These are phyloP conservation scores for Montipora capricornis DNA, from an alignment of 64 coral and sea anemone species.

Conservation along the genomic window DNA sequence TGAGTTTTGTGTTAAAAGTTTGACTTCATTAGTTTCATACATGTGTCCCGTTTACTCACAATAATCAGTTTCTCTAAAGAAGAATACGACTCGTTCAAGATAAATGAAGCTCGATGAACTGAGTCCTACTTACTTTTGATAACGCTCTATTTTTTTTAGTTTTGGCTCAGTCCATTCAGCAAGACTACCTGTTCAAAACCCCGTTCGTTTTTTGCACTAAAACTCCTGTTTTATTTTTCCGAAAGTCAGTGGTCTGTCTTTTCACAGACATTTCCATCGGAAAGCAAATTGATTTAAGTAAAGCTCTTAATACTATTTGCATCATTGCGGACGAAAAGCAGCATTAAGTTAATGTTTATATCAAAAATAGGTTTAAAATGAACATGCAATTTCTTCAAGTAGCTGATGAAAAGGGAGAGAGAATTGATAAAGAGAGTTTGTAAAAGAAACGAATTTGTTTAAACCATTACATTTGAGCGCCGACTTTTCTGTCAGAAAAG, in stretches of 20 bases:
- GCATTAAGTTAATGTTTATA: neutral
- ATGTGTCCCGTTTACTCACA: too few species aligned
- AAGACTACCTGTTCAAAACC: too few species aligned
- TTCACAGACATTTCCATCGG: neutral
- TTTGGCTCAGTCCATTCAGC: too few species aligned
- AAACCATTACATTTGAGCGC: neutral
- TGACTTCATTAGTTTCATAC: neutral
- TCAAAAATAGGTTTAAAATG: neutral
- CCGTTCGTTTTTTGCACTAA: too few species aligned
- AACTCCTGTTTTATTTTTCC: too few species aligned
- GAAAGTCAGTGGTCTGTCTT: too few species aligned
- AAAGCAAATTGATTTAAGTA: slow-evolving; percentile 3
- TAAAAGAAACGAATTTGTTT: neutral
- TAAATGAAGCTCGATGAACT: too few species aligned
- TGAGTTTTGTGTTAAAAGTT: neutral
- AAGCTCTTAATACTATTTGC: slow-evolving; percentile 48
- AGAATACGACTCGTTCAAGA: too few species aligned
- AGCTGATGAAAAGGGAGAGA: neutral
- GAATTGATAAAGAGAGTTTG: neutral
- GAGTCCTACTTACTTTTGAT: too few species aligned
- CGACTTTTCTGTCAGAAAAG: neutral
- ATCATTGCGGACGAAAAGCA: neutral
- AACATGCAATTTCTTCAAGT: neutral
- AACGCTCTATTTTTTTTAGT: too few species aligned
- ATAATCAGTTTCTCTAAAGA: too few species aligned